Evolutionary conservation across 2,797 vertebrate genomes (phyloP), one percentile per base, ranked within the genome.

Genomic region (Ibycter americanus): DNA sequence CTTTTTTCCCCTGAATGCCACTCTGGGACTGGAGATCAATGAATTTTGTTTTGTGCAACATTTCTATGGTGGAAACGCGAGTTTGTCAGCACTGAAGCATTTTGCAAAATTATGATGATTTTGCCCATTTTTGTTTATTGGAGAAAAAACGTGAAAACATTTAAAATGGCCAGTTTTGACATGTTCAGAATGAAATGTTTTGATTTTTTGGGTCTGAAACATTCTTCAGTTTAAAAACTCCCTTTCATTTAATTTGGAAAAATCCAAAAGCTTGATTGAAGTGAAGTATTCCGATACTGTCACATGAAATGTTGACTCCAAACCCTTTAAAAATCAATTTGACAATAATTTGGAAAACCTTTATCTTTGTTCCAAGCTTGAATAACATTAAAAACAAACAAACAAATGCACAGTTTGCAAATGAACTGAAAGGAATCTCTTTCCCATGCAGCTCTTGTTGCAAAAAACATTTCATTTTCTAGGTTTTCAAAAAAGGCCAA

Each of bases 141-240:
- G 47, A 80, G 42, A 15, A 52, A 82, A 82, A 83, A 66, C 46
- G 79, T 61, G 87, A 83, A 95, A 96, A 89, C 38, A 6, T 74
- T 90, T 77, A 38, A 93, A 93, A 90, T 96, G 94, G 83, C 93
- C 96, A 92, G 86, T 97, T 96, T 97, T 97, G 95, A 97, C 95
- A 97, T 67, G 91, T 93, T 96, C 76, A 42, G 76, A 91, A 81
- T 93, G 87, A 97, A 97, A 94, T 96, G 93, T 97, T 97, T 96
- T 97, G 94, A 97, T 95, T 95, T 96, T 94, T 82, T 26, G 55
- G 87, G 76, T 63, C 90, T 93, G 87, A 91, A 96, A 96, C 61
- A 40, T 81, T 78, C 87, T 71, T 88, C 80, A 96, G 93, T 97
- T 96, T 94, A 83, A 94, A 97, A 96, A 97, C 94, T 97, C 72